Evolutionary conservation across 2,797 vertebrate species (phyloP), one percentile per base, ranked within the genome.

Genomic region (Eulemur albifrons): DNA sequence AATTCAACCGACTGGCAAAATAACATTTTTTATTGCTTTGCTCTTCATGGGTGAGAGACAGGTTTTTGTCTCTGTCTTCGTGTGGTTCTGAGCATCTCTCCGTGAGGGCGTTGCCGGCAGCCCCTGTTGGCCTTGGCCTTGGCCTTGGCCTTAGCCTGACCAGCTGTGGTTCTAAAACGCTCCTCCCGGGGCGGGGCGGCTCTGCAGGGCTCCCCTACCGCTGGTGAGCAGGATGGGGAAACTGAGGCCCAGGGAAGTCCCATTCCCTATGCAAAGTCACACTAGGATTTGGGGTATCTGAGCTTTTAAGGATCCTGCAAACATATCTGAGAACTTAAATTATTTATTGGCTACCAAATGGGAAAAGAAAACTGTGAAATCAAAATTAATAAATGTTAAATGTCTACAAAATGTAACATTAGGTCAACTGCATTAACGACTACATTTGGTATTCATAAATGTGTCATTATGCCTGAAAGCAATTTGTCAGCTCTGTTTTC

Each of bases 11-110:
- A 86, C 96, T 95, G 88, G 97, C 89, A 73, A 69, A 95, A 69
- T 83, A 69, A 90, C 79, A 23, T 27, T 45, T 92, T 94, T 95
- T 93, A 96, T 72, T 32, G 95, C 98, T 97, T 95, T 94, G 95
- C 48, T 96, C 97, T 98, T 98, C 96, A 89, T 61, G 97, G 96
- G 76, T 94, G 92, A 97, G 48, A 82, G 38, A 81, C 92, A 82
- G 70, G 73, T 38, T 84, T 77, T 52, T 18, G 59, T 81, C 70
- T 85, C 40, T 0, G 2, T 35, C 57, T 50, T 30, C 0, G 0
- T 0, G 45, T 40, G 76, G 17, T 11, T 76, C 63, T 48, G 14
- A 61, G 27, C 0, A 0, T 50, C 48, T 27, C 70, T n/a, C 73
- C 1, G 0, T 38, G 0, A 2, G 20, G 43, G 77, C 11, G 4